Evolutionary conservation across 2,113 vertebrate genomes (phyloP), one percentile per base, ranked within the genome.

Genomic region (Coryphaenoides rupestris): DNA sequence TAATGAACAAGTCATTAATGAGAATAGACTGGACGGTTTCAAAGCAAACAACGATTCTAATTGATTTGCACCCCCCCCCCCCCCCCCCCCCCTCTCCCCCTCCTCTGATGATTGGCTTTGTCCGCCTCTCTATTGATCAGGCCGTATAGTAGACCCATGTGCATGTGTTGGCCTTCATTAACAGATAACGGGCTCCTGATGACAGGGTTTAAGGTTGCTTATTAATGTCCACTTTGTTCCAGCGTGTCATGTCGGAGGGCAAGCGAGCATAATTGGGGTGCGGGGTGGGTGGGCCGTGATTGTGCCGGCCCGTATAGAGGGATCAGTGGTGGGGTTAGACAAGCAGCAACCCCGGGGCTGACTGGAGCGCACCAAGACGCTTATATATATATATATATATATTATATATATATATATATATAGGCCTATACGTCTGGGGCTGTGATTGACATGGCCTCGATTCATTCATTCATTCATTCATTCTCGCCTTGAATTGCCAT

Each of bases 131-230:
- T 95, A 99, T 98, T 98, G 95, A 98, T 98, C 93, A 95, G 91
- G 9, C 33, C 2, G 84, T 92, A 89, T 89, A 93, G 95, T 93
- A 94, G 96, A 98, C 96, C 93, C 93, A 93, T 91, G 91, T 92
- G 95, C 97, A 99, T 98, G 96, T 96, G 95, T 98, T 99, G 96
- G 90, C 93, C 94, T 96, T 99, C 96, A 98, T 98, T 98, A 96
- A 93, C 89, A 91, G 95, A 99, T 98, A 98, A 98, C 96, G 94
- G 95, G 93, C 93, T 95, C 93, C 96, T 98, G 96, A 98, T 98
- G 95, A 96, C 85, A 78, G 91, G 92, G 92, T 94, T 96, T 98
- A 98, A 98, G 98, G 95, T 95, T 92, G 93, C 93, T 93, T n/a
- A 4, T 33, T 98, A 98, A 98, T 98, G 94, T 96, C 94, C 93